A percentile compares a stretch with the other conserved stretches of the same genome.
These are phyloP conservation scores for Sebastes cheni DNA, from an alignment of 2,797 vertebrate species.

Conservation along the genomic window DNA sequence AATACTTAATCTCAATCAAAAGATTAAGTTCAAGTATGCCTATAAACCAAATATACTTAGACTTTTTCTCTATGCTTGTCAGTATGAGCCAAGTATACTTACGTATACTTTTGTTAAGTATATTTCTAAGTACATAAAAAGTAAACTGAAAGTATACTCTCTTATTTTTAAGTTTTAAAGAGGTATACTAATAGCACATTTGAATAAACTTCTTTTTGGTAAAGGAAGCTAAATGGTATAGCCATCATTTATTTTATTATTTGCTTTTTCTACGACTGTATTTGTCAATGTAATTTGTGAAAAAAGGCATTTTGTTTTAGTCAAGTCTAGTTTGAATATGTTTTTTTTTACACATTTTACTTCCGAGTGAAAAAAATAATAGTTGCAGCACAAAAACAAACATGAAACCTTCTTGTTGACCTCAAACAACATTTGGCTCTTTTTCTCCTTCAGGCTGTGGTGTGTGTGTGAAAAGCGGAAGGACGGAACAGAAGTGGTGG, in stretches of 20 bases:
- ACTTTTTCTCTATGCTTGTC: no score
- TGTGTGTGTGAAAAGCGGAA: slow-evolving; percentile 43
- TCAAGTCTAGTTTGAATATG: not conserved
- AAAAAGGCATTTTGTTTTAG: not conserved
- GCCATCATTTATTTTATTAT: not conserved
- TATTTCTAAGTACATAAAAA: no score
- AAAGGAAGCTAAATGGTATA: not conserved
- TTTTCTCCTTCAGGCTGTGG: slow-evolving; percentile 24
- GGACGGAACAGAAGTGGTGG: slow-evolving; percentile 12
- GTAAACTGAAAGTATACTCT: no score
- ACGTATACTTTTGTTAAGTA: no score
- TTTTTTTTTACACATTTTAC: not conserved
- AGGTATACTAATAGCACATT: no score
- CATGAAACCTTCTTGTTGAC: slow-evolving; percentile 3
- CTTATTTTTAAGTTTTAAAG: no score
- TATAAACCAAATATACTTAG: no score
- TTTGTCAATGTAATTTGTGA: not conserved
- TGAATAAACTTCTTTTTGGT: no score
- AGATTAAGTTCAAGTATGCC: no score
- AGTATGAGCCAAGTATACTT: no score
- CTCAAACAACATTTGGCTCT: slow-evolving; percentile 7
- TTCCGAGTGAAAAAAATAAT: not conserved
- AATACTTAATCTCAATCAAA: no score
- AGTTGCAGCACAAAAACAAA: slow-evolving; percentile 21
- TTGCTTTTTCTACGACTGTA: not conserved